Evolutionary conservation across 2,888 invertebrate genomes (phyloP), one percentile per base, ranked within the genome.

Genomic region (Drosophila rubida): DNA sequence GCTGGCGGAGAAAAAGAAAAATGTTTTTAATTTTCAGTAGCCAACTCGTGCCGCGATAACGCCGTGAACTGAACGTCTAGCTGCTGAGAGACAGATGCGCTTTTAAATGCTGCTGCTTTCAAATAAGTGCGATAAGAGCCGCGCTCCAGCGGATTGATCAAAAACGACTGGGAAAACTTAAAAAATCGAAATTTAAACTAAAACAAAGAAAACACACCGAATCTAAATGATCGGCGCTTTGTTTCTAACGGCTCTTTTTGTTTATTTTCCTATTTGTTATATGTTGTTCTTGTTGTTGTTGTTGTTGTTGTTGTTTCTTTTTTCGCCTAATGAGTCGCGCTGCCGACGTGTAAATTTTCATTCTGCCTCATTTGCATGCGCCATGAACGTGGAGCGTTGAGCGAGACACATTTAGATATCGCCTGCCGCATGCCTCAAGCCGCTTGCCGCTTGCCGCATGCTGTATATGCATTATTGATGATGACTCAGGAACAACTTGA

Each of bases 61-160:
- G 25, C 16, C n/a, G 11, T 25, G 35, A 16, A 13, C 13, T 25
- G 23, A 8, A 23, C 5, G 25, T 6, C 19, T 2, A 1, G 8
- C 27, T 23, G 32, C 11, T 9, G 53, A 32, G 53, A 32, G 72
- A 82, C 49, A 69, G 67, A 82, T 82, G 73, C 61, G 71, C 83
- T 83, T 74, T 86, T 85, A 85, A 83, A 81, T 72, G 72, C 53
- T 68, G 78, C 55, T 54, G 59, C 55, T 65, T 69, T 46, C 41
- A 60, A 58, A 55, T 46, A n/a, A n/a, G 50, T 48, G 50, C 48
- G 80, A 85, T 80, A 79, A 64, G 60, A 69, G 62, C 13, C 13
- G 1, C 19, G 19, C 19, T 19, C 45, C 45, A 37, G 59, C 66
- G 71, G 69, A 57, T 39, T 69, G 79, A 67, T 74, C 57, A 70